Conservation (phyloP, 30 jellyfish, hydroid and myxozoan species). For the Cassiopea andromeda region DNA sequence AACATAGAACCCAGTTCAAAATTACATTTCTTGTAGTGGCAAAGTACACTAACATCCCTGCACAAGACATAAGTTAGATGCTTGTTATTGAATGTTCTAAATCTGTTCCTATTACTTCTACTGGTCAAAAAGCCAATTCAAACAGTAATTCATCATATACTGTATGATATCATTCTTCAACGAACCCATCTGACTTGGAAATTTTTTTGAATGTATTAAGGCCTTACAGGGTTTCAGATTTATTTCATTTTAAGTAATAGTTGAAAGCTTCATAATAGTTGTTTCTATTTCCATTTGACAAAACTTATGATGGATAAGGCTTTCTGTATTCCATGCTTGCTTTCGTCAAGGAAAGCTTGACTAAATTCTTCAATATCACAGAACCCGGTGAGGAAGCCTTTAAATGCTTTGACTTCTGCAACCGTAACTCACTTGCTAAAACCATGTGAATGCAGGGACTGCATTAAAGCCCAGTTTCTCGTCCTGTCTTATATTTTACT, state of each 20-base stretch:
- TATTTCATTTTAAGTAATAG: neutral
- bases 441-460: too few relatives aligned
- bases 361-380: too few relatives aligned
- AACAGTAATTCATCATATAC: neutral
- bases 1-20: neutral
- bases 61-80: neutral
- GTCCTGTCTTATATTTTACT: too few relatives aligned
- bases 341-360: too few relatives aligned
- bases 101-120: neutral
- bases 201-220: neutral
- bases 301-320: too few relatives aligned
- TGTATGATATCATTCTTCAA: neutral
- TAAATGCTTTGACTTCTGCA: too few relatives aligned
- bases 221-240: neutral
- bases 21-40: neutral
- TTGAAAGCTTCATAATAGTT: neutral
- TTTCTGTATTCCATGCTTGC: too few relatives aligned
- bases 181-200: neutral
- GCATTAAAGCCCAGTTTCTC: too few relatives aligned
- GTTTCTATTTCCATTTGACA: neutral
- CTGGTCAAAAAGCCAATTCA: neutral
- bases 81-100: too few relatives aligned
- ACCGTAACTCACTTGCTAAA: too few relatives aligned
- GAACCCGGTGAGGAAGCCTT: too few relatives aligned
- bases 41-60: neutral